Evolutionary conservation across 2,113 vertebrate genomes (phyloP).

Genomic region (Semicossyphus pulcher): DNA sequence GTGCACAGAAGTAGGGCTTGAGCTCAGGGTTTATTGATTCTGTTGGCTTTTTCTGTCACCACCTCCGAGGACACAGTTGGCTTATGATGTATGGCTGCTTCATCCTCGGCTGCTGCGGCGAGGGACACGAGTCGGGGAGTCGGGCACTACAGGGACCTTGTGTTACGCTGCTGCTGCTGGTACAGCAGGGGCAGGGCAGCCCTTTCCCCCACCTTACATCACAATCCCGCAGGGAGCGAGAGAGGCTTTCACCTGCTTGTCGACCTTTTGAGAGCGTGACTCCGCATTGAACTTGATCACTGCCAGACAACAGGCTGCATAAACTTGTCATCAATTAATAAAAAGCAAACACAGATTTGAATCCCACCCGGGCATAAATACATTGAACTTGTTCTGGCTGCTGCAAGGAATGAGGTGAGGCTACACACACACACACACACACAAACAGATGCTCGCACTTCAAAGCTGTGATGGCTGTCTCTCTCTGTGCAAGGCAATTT

Average conservation of each 20-base stretch:
- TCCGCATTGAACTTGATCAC: conserved; percentile 20
- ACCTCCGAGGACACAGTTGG: conserved; percentile 70
- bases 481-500: conserved; percentile 73
- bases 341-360: conserved; percentile 43
- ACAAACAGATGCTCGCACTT: conserved; percentile 63
- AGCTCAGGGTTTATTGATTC: conserved; percentile 75
- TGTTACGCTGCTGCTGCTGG: conserved; percentile 49
- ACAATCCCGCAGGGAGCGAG: conserved; percentile 46
- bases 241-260: conserved; percentile 48
- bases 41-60: conserved; percentile 72
- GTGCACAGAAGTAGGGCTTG: conserved; percentile 53
- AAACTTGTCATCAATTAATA: conserved; percentile 54
- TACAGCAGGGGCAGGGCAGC: conserved; percentile 44
- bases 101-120: conserved; percentile 43
- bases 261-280: conserved; percentile 53
- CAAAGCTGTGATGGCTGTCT: conserved; percentile 72
- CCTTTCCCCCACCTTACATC: conserved; percentile 46
- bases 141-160: conserved; percentile 54
- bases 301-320: conserved; percentile 31
- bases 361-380: conserved; percentile 34
- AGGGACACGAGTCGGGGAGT: conserved; percentile 63
- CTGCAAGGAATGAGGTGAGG: conserved; percentile 33
- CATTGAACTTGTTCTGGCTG: conserved; percentile 32
- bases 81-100: conserved; percentile 75
- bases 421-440: conserved; percentile 4